Evolutionary conservation across 2,797 vertebrate genomes (phyloP).

Genomic region (Esox masquinongy): DNA sequence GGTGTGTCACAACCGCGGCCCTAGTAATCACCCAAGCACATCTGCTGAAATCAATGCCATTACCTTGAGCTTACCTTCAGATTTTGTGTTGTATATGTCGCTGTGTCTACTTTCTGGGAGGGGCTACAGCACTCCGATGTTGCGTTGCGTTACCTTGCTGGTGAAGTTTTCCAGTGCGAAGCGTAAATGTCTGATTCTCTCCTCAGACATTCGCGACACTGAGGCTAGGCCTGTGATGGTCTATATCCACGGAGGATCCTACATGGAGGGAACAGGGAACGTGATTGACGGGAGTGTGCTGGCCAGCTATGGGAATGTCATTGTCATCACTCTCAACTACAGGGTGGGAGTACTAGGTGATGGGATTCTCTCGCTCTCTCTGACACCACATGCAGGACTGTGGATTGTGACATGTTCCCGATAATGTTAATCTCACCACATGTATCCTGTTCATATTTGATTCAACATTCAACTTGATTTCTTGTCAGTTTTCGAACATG

Average conservation of each 20-base stretch:
- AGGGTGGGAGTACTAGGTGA: slow-evolving; percentile 96
- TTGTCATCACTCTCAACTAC: slow-evolving; percentile 98
- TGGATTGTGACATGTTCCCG: neutral
- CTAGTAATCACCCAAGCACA: slow-evolving; percentile 38
- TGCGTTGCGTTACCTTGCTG: slow-evolving; percentile 44
- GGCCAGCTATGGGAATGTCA: slow-evolving; percentile 97
- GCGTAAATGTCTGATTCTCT: slow-evolving; percentile 33
- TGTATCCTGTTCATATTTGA: neutral
- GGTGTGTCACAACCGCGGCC: slow-evolving; percentile 58
- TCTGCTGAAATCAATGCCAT: slow-evolving; percentile 48
- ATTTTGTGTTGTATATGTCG: slow-evolving; percentile 39
- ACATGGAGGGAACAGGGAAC: slow-evolving; percentile 99
- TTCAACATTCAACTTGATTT: neutral
- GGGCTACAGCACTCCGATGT: slow-evolving; percentile 14
- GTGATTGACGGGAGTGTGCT: slow-evolving; percentile 98
- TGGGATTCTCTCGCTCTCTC: slow-evolving; percentile 32
- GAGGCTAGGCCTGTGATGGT: slow-evolving; percentile 97
- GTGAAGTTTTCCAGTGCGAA: slow-evolving; percentile 3
- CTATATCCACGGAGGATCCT: slow-evolving; percentile 98
- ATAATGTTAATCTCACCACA: neutral
- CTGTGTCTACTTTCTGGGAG: slow-evolving; percentile 19
- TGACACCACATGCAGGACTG: slow-evolving; percentile 22
- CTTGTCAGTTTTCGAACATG: neutral
- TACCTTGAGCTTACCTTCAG: slow-evolving; percentile 55
- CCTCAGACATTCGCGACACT: slow-evolving; percentile 78